Percentiles rank a stretch among this genome's conserved stretches.
Conservation (phyloP, 1,140 invertebrate species). For the Drosophila willistoni region DNA sequence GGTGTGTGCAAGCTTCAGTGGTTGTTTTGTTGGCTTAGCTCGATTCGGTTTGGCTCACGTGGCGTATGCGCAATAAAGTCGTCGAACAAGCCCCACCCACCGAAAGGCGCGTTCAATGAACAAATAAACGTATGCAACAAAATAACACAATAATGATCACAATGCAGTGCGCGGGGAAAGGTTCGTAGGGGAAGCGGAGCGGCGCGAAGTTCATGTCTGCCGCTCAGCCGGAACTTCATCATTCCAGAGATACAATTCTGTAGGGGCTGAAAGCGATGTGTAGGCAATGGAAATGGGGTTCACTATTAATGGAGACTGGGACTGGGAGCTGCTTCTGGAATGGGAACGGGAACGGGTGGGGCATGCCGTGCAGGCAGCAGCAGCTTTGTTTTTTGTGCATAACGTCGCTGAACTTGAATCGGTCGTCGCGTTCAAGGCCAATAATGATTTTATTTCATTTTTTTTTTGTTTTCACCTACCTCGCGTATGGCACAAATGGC, state of each 20-base stretch:
- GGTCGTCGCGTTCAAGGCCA: slow-evolving; percentile 67
- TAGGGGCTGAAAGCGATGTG: too few species aligned
- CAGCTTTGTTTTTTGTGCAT: slow-evolving; percentile 66
- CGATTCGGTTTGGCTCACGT: slow-evolving; percentile 40
- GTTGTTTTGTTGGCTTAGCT: not conserved
- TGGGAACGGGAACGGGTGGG: slow-evolving; percentile 37
- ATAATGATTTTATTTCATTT: slow-evolving; percentile 29
- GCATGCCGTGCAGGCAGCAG: slow-evolving; percentile 15
- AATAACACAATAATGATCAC: not conserved
- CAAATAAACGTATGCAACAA: slow-evolving; percentile 51
- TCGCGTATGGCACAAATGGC: slow-evolving; percentile 1
- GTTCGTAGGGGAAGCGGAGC: not conserved
- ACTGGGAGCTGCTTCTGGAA: slow-evolving; percentile 33
- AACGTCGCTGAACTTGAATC: slow-evolving; percentile 72
- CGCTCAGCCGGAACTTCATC: slow-evolving; percentile 71
- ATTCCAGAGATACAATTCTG: not conserved
- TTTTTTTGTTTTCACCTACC: not conserved
- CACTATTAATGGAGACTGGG: slow-evolving; percentile 8
- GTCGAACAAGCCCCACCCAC: slow-evolving; percentile 50
- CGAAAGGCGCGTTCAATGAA: slow-evolving; percentile 58
- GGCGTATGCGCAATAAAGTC: slow-evolving; percentile 71
- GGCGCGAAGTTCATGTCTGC: slow-evolving; percentile 32
- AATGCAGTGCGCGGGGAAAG: not conserved
- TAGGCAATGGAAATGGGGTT: too few species aligned
- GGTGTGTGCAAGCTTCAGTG: not conserved